Evolutionary conservation across 2,113 vertebrate genomes (phyloP), one percentile per base, ranked within the genome.

Genomic region (Oreochromis aureus): DNA sequence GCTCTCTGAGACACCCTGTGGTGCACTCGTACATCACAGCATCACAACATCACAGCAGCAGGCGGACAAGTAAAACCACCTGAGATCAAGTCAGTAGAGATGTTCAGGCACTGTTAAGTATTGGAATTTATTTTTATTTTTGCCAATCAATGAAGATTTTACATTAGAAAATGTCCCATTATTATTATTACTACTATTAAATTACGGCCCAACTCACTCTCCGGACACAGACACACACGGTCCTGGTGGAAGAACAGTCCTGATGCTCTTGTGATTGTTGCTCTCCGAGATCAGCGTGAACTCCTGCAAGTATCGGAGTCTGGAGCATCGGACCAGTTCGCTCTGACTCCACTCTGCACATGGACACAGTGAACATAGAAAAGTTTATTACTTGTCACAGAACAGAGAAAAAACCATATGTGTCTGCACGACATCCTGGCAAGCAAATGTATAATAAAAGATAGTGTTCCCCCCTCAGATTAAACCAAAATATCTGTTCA

Each of bases 271-370:
- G 76, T 87, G 90, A 73, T 95, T 46, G 9, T 69, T 83, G 81
- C 39, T 71, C 66, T 92, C 92, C 48, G 84, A 32, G 55, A 95
- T 89, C 73, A 97, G 85, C 56, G 82, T 96, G 96, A 96, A 96
- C 82, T 92, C 93, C 92, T 96, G 95, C 9, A 73, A 56, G 63
- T 87, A 96, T 12, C 61, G 46, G 12, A 95, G 66, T 30, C 93
- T 91, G 86, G 86, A 86, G 7, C 94, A 93, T 58, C 93, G 91
- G 54, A 94, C 94, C 55, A 91, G 61, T 22, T 96, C 95, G 11
- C 32, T 91, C 90, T 96, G 96, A 91, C 90, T 95, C 96, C 96
- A 97, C 55, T 94, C 97, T 97, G 93, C 10, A 82, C 12, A 32
- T 0, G 18, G 32, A 85, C 15, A 80, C 10, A 71, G 24, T 8